Percentiles rank a stretch among this genome's conserved stretches.
These are phyloP conservation scores for Lithodes maja DNA, from an alignment of 2,888 invertebrate species.

Conservation along the genomic window DNA sequence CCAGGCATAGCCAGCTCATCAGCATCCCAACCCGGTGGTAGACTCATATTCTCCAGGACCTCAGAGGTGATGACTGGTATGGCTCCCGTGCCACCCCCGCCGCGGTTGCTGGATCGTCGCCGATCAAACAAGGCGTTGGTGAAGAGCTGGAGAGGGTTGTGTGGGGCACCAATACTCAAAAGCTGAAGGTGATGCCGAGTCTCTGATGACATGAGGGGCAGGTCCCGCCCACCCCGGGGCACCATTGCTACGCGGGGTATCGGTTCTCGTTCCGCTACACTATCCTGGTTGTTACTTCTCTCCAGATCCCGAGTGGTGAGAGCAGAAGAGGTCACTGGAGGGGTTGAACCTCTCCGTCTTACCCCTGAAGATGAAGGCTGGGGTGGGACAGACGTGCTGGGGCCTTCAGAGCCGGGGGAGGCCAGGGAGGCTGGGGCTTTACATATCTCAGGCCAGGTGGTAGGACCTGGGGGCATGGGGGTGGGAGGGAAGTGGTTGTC, in stretches of 20 bases:
- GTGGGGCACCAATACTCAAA: constrained; percentile 58
- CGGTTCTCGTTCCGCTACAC: constrained; percentile 40
- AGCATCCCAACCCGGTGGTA: constrained; percentile 38
- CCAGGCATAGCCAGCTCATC: constrained; percentile 47
- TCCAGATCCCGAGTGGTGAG: constrained; percentile 34
- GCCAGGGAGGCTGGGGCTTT: constrained; percentile 43
- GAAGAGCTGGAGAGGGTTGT: constrained; percentile 73
- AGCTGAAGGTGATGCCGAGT: constrained; percentile 56
- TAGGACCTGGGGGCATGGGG: constrained; percentile 35
- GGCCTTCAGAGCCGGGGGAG: constrained; percentile 40
- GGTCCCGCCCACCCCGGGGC: constrained; percentile 38
- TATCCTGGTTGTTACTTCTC: constrained; percentile 41
- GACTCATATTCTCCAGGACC: constrained; percentile 40
- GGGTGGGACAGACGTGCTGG: constrained; percentile 31
- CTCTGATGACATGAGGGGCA: constrained; percentile 53
- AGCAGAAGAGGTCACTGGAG: constrained; percentile 37
- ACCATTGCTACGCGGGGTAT: constrained; percentile 48
- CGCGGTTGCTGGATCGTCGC: constrained; percentile 72
- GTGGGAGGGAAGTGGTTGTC: constrained; percentile 73
- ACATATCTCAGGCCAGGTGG: constrained; percentile 53
- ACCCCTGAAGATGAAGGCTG: constrained; percentile 27
- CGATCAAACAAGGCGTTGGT: constrained; percentile 74
- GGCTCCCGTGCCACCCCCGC: constrained; percentile 41
- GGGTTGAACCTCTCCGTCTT: constrained; percentile 33
- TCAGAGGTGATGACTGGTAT: constrained; percentile 45